Percentiles rank a stretch among this genome's conserved stretches.
These are phyloP conservation scores for Xiphophorus hellerii DNA, from an alignment of 2,113 vertebrate species.

Conservation along the genomic window DNA sequence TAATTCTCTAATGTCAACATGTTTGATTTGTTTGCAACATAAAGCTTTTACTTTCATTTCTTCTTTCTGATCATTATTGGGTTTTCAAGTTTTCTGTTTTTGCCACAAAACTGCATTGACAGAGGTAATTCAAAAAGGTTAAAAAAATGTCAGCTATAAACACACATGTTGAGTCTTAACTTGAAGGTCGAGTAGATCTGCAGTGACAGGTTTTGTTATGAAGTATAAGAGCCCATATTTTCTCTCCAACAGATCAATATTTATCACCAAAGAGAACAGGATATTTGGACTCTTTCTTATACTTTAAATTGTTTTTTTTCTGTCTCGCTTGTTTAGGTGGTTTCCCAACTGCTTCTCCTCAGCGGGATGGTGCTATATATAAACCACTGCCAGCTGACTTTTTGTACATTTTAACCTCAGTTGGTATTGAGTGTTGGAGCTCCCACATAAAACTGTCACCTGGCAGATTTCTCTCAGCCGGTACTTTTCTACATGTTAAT, in stretches of 20 bases:
- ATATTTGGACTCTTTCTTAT: not conserved
- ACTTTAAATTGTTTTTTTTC: slow-evolving; percentile 6
- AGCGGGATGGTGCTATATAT: slow-evolving; percentile 13
- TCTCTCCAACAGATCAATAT: slow-evolving; percentile 1
- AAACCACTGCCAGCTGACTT: slow-evolving; percentile 5
- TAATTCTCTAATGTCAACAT: not conserved
- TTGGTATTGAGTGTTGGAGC: slow-evolving; percentile 4
- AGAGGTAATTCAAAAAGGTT: not conserved
- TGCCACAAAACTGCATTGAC: not conserved
- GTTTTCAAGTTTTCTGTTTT: not conserved
- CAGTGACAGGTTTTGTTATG: not conserved
- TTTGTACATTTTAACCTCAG: slow-evolving; percentile 13
- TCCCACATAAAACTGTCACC: slow-evolving; percentile 20
- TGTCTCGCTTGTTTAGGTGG: slow-evolving; percentile 11
- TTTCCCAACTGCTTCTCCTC: slow-evolving; percentile 13
- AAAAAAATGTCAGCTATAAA: slow-evolving; percentile 8
- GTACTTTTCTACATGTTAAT: slow-evolving; percentile 26
- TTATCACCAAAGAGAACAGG: slow-evolving; percentile 2
- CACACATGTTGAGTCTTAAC: slow-evolving; percentile 18
- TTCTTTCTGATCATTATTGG: not conserved
- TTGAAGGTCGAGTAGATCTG: not conserved
- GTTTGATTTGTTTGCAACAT: not conserved
- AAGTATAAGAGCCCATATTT: not conserved
- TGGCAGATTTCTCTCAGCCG: slow-evolving; percentile 7
- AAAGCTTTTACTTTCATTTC: not conserved